Conservation (phyloP, 1,140 invertebrate species). For the Plectrocnemia conspersa region DNA sequence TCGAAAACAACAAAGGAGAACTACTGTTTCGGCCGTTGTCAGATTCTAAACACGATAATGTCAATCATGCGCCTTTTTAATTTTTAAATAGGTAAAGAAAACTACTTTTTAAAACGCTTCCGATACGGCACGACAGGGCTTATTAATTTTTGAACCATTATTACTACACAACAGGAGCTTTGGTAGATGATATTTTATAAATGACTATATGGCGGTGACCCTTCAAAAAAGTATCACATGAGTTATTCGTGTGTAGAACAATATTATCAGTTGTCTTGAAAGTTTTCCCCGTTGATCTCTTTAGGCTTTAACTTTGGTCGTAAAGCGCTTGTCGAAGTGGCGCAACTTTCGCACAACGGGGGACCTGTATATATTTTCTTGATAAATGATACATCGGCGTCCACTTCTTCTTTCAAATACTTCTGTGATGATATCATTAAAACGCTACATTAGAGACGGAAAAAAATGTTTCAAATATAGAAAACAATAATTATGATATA, state of each 20-base stretch:
- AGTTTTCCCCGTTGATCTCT: slow-evolving; percentile 17
- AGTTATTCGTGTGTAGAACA: slow-evolving; percentile 5
- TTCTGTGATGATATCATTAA: no score
- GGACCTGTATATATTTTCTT: slow-evolving; percentile 16
- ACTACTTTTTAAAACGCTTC: no score
- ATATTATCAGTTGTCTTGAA: slow-evolving; percentile 11
- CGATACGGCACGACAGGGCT: no score
- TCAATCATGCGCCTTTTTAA: slow-evolving; percentile 16
- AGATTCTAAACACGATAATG: slow-evolving; percentile 23
- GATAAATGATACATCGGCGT: slow-evolving; percentile 18
- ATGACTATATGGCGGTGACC: no score
- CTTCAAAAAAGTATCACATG: no score
- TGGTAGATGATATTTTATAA: no score
- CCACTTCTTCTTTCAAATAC: no score
- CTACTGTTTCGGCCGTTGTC: slow-evolving; percentile 12
- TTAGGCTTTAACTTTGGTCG: slow-evolving; percentile 19
- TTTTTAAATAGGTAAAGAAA: slow-evolving; percentile 1
- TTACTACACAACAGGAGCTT: no score
- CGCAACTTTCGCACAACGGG: slow-evolving; percentile 16
- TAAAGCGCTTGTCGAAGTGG: slow-evolving; percentile 21
- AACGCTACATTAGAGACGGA: no score
- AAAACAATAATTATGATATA: no score
- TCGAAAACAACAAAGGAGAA: slow-evolving; percentile 4
- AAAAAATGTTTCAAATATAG: no score
- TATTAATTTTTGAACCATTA: no score